Evolutionary conservation across 2,888 invertebrate genomes (phyloP).

Genomic region (Drosophila atroscutellata): DNA sequence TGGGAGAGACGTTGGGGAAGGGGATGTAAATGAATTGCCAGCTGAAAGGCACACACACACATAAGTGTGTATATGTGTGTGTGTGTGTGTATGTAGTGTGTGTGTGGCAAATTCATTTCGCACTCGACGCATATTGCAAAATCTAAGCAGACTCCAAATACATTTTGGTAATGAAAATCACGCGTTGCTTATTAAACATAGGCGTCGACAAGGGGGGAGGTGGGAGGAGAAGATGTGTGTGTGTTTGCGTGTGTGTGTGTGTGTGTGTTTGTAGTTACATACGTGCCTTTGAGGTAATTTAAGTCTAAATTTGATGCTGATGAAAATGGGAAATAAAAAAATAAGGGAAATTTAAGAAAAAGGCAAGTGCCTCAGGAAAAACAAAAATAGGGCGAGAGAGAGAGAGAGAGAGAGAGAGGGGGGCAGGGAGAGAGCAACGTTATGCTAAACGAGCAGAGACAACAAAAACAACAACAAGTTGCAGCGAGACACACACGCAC

Average conservation of each 20-base stretch:
- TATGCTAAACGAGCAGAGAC: conserved; percentile 14
- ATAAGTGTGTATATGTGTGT: conserved; percentile 18
- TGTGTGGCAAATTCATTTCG: conserved; percentile 67
- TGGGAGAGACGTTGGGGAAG: not conserved
- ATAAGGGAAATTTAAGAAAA: conserved; percentile 6
- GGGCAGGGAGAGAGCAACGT: not conserved
- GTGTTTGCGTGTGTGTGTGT: not conserved
- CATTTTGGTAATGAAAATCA: conserved; percentile 76
- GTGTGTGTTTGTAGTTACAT: conserved; percentile 5
- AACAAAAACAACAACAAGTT: conserved; percentile 23
- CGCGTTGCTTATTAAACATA: conserved; percentile 75
- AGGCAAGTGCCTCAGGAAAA: conserved; percentile 4
- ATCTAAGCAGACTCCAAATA: conserved; percentile 65
- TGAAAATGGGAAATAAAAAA: conserved; percentile 33
- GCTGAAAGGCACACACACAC: conserved; percentile 9
- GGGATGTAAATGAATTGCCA: conserved; percentile 6
- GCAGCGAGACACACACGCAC: conserved; percentile 21
- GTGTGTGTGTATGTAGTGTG: conserved; percentile 14
- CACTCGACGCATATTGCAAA: conserved; percentile 66
- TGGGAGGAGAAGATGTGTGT: not conserved
- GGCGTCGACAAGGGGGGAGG: not conserved
- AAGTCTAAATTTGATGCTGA: conserved; percentile 30
- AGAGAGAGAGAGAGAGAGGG: not conserved
- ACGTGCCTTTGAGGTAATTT: conserved; percentile 60
- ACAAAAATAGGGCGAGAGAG: not conserved